Base-by-base conservation (phyloP, 2,888 invertebrate species). In the Drosophila gaucha region DNA sequence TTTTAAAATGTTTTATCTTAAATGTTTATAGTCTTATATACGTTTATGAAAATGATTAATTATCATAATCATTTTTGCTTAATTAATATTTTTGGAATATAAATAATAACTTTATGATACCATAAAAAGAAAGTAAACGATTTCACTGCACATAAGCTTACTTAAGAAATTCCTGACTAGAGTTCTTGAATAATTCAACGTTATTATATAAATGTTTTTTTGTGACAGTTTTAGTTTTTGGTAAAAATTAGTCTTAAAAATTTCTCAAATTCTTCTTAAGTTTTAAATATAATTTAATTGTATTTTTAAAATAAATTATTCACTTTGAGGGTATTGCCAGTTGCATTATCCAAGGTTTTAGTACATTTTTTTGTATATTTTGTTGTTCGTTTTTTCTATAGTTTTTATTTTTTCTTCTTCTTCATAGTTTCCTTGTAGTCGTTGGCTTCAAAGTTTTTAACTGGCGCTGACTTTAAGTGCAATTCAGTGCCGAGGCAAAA, bases 381-480 rank as follows among this genome's bases (percentile, higher is more conserved):
- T 24, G 24, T 18, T 16, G 22, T 59, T 6, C 18, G 39, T 14
- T 26, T 35, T 35, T 62, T 6, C 20, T 44, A 31, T 30, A 24
- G 31, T 44, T 74, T 18, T 50, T 54, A 33, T 58, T 55, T 60
- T 36, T 26, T 56, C 30, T 41, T 2, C 12, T 9, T 35, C 22
- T 41, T 49, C 36, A 33, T 24, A 16, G 49, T 49, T 49, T 49
- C 16, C 35, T 54, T 52, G 39, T 70, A 60, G 64, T 74, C 58
- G 70, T 74, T 74, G 71, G 57, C 66, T 76, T 76, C 76, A 84
- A 80, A 80, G 71, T 86, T 80, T 86, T 80, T 85, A 85, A 82
- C 84, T 85, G 84, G 77, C 58, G 80, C 75, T 85, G 84, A 85
- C 84, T 85, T 85, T 86, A 85, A 85, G 84, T 86, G 84, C 84